phyloP scores from a whole-genome alignment of 1,140 invertebrate genomes.

The Drosophila hydei region DNA sequence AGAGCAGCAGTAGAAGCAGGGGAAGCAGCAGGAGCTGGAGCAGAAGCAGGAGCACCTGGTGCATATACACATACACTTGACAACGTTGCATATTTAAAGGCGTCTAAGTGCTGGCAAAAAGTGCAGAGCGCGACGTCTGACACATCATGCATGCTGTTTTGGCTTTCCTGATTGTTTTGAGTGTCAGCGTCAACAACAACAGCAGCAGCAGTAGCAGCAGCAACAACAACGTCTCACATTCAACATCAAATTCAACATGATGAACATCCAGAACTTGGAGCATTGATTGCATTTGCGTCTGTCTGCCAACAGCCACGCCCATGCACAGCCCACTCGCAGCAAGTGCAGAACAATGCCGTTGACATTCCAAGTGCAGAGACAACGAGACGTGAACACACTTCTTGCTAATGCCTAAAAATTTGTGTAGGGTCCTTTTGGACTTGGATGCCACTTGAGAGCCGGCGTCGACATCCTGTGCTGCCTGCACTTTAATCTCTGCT shows the following conservation, averaged over 20 bases:
- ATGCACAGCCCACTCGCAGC: constrained; percentile 50
- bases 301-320: constrained; percentile 17
- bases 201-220: constrained; percentile 15
- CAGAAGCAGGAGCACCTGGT: constrained; percentile 16
- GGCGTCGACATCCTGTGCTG: constrained; percentile 39
- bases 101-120: constrained; percentile 75
- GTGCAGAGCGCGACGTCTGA: constrained; percentile 50
- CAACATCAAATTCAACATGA: constrained; percentile 21
- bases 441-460: constrained; percentile 56
- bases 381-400: constrained; percentile 19
- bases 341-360: constrained; percentile 58
- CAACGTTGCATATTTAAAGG: constrained; percentile 76
- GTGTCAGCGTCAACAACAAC: constrained; percentile 45
- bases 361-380: constrained; percentile 58
- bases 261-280: constrained; percentile 45
- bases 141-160: constrained; percentile 80
- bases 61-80: constrained; percentile 38
- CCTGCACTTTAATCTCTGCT: constrained; percentile 9
- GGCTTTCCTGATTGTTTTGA: constrained; percentile 70
- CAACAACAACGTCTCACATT: constrained; percentile 5
- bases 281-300: constrained; percentile 77
- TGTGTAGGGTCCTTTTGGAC: constrained; percentile 59
- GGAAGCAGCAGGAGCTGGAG: no score
- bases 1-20: no score
- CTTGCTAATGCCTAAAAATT: constrained; percentile 73